Evolutionary conservation across 2,113 vertebrate species (phyloP), one percentile per base, ranked within the genome.

Genomic region (Rousettus leschenaultii): DNA sequence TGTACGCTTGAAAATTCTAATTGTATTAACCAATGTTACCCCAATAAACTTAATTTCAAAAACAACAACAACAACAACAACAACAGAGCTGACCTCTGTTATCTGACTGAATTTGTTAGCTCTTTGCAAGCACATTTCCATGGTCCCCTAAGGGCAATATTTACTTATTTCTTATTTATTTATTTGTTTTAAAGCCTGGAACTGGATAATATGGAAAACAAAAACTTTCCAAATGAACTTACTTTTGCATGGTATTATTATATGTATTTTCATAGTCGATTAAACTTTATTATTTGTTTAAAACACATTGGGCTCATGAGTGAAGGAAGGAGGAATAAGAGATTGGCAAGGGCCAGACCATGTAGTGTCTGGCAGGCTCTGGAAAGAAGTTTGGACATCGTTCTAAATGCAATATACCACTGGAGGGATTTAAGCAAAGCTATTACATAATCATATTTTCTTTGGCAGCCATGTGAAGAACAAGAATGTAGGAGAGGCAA

Each of bases 361-460:
- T 71, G 5, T 80, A 80, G 57, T 19, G 10, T 90, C 40, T 79
- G 24, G 9, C 55, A 92, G 26, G 30, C 28, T 94, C 5, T 85
- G 30, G 53, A n/a, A 93, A 89, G 79, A 28, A 92, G 45, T 94
- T 65, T 92, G 43, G 89, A 95, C 24, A 94, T 55, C 80, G 45
- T 70, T 94, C 38, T 94, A 78, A 92, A 92, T 82, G 73, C 33
- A 71, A 75, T 61, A 65, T 59, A 26, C 66, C 21, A 57, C 51
- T 71, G 80, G 74, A 83, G n/a, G 61, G 55, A 89, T 92, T 89
- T 92, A 85, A 74, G 43, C 38, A 85, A 40, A 85, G 9, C 6
- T 38, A 80, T 91, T 51, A 85, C 5, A 3, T 88, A 87, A 91
- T 85, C 33, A 85, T 75, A 84, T 90, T 86, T 94, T 96, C 55